Base-by-base conservation (phyloP, 2,888 invertebrate genomes). In the Hyposoter dolosus region DNA sequence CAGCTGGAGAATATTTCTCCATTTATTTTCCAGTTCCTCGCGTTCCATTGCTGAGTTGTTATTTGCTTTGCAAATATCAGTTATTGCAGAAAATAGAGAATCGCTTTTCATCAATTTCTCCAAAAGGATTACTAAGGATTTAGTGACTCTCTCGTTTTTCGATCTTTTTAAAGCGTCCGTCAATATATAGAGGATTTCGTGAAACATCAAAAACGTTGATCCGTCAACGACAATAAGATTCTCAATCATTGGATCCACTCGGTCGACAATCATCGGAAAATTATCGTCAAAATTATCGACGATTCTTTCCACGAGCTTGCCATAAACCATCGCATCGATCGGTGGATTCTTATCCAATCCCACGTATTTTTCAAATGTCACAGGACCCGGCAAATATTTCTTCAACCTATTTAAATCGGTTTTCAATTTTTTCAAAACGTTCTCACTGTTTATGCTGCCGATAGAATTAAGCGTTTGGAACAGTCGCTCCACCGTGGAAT, bases 301-400 rank as follows among this genome's bases (percentile, higher is more conserved):
- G 0, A 96, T 74, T 4, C 91, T 91, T 43, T 95, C 94, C 3
- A 97, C 90, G 6, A 97, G 90, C 43, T 94, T 93, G 0, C 95
- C 93, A 89, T 96, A 96, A 0, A 94, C 88, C 19, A 95, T 94
- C 4, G 95, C 89, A 5, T 95, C 93, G 53, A 95, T 94, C 40
- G 93, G 88, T 32, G 90, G 80, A 93, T 95, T 94, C 76, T 88
- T 86, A 92, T 97, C 97, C 1, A 95, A 87, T 53, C 94, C 94
- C 15, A 94, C 91, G n/a, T 97, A 93, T 91, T 96, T 96, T 91
- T 97, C 96, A 23, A 96, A 95, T 0, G 97, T 97, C 45, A 96
- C 90, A 0, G 96, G 95, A 10, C 96, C 96, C 0, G 96, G 96
- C 0, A 96, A 93, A 47, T 89, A 89, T 53, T 85, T 85, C 9